Conservation (phyloP, 1,140 invertebrate species). For the Lepidurus arcticus region DNA sequence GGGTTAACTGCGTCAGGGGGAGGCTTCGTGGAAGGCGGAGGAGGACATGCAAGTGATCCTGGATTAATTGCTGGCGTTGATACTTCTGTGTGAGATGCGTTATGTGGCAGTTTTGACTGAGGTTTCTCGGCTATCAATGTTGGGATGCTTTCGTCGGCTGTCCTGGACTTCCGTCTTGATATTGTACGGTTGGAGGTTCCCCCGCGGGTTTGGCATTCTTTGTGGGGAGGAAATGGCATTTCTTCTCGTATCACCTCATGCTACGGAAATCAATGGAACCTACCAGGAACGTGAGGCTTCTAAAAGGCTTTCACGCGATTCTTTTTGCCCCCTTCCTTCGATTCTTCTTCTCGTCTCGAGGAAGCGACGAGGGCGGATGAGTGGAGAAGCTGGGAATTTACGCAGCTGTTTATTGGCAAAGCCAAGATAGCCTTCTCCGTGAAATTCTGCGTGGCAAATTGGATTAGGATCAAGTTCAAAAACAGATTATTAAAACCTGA, state of each 20-base stretch:
- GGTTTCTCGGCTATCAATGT: too few relatives aligned
- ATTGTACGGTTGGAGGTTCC: neutral
- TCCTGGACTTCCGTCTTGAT: neutral
- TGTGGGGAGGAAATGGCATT: neutral
- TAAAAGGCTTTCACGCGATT: slow-evolving; percentile 1
- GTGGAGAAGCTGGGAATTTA: neutral
- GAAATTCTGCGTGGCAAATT: too few relatives aligned
- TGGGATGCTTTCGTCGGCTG: too few relatives aligned
- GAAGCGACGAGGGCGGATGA: neutral
- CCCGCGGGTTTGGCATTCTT: neutral
- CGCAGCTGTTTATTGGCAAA: neutral
- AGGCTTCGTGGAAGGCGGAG: too few relatives aligned
- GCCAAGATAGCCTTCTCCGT: too few relatives aligned
- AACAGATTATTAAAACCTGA: neutral
- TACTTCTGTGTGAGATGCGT: too few relatives aligned
- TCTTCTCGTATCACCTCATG: neutral
- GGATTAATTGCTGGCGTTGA: too few relatives aligned
- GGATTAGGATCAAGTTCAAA: too few relatives aligned
- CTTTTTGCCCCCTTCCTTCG: neutral
- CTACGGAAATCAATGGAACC: slow-evolving; percentile 8
- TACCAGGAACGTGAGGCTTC: neutral
- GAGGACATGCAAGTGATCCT: too few relatives aligned
- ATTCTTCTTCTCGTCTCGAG: neutral
- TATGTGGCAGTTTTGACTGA: too few relatives aligned
- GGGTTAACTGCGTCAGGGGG: too few relatives aligned